Evolutionary conservation across 1,140 invertebrate species (phyloP), one percentile per base, ranked within the genome.

Genomic region (Epicauta chinensis): DNA sequence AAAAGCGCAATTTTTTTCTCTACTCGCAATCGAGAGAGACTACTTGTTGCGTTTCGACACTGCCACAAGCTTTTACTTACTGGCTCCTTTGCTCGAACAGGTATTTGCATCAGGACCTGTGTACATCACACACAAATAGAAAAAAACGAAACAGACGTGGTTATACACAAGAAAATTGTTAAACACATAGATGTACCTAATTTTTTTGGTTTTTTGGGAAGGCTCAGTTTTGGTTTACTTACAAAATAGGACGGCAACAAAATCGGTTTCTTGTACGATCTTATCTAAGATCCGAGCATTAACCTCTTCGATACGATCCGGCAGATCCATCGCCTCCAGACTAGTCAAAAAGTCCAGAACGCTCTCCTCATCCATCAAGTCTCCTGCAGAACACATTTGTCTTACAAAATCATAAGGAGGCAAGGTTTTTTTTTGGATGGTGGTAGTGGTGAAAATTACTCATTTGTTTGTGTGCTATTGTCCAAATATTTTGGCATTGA

Each of bases 221-320:
- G n/a, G n/a, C n/a, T n/a, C n/a, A n/a, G n/a, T n/a, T 34, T 34
- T 34, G 32, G 6, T 2, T 1, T 51, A 91, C 91, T 93, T 83
- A 95, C 93, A 96, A 75, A 95, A 94, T 56, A 95, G 78, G 58
- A 94, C 91, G 37, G 92, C 93, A 53, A 96, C 89, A 69, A 87
- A 95, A 61, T 92, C 87, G 2, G 88, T 90, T 58, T 94, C 90
- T 73, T 93, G 88, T 52, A 96, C 87, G 60, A 95, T 91, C 75
- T 94, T 94, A 35, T 82, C 78, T 51, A 96, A 75, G 63, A 94
- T 93, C 73, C 90, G 91, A 16, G 89, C 77, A 72, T 94, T 94
- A 15, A 95, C 92, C 79, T 95, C 92, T 77, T 95, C 92, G 67
- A 96, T 95, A 71, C 91, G 80, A 72, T 95, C 91, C n/a, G 92